These are phyloP conservation scores for Lobophora halterata DNA, from an alignment of 2,888 invertebrate species.

Conservation along the genomic window DNA sequence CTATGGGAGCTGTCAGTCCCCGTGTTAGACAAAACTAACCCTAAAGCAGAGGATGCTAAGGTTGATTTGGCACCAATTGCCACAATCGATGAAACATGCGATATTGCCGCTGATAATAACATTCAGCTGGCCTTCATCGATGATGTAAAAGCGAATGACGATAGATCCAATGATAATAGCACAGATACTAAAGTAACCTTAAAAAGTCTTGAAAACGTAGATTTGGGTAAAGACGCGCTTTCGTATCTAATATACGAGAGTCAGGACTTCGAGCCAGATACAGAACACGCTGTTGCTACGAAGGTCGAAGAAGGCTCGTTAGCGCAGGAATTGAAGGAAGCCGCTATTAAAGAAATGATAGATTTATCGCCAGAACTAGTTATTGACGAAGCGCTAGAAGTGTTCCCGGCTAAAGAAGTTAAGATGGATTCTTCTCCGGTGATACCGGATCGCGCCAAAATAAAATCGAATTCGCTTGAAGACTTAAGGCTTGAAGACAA, in stretches of 20 bases:
- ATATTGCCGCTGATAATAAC: slow-evolving; percentile 48
- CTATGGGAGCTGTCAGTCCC: slow-evolving; percentile 47
- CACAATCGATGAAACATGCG: slow-evolving; percentile 65
- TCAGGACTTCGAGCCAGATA: slow-evolving; percentile 45
- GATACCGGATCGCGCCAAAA: slow-evolving; percentile 64
- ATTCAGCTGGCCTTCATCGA: slow-evolving; percentile 57
- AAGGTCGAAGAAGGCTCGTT: slow-evolving; percentile 47
- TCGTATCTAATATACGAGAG: slow-evolving; percentile 64
- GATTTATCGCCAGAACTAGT: slow-evolving; percentile 71
- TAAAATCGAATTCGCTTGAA: slow-evolving; percentile 67
- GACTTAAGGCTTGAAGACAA: slow-evolving; percentile 61
- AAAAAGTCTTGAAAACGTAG: slow-evolving; percentile 48
- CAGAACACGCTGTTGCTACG: slow-evolving; percentile 25
- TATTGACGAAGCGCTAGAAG: slow-evolving; percentile 58
- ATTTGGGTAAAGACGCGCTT: slow-evolving; percentile 68
- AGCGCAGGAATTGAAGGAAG: slow-evolving; percentile 64
- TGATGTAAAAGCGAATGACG: slow-evolving; percentile 43
- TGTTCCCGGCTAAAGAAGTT: slow-evolving; percentile 53
- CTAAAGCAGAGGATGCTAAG: slow-evolving; percentile 48
- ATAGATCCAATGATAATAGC: slow-evolving; percentile 18
- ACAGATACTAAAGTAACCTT: slow-evolving; percentile 25
- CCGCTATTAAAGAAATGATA: slow-evolving; percentile 60
- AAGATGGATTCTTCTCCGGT: slow-evolving; percentile 55
- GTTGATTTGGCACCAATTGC: slow-evolving; percentile 67
- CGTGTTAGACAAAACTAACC: slow-evolving; percentile 43